Conservation (phyloP, 64 coral and sea anemone species). For the Platygyra sinensis region DNA sequence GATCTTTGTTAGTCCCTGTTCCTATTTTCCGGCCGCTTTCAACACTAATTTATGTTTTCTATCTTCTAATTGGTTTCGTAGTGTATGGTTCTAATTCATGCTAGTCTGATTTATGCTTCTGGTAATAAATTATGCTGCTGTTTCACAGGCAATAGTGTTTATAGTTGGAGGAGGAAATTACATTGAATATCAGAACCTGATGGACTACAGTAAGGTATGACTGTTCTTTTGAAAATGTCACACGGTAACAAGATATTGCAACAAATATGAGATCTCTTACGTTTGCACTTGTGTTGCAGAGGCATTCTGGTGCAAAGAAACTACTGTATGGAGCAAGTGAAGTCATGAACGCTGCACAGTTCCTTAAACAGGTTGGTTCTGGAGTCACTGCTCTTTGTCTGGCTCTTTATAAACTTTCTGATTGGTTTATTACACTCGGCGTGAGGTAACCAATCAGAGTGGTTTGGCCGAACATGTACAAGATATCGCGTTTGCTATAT, state of each 20-base stretch:
- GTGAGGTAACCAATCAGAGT: too few relatives aligned
- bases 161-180: conserved; percentile 98
- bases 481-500: too few relatives aligned
- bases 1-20: too few relatives aligned
- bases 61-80: too few relatives aligned
- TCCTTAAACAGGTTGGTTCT: conserved; percentile 90
- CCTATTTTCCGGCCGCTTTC: too few relatives aligned
- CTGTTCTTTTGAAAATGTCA: not conserved
- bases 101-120: not conserved
- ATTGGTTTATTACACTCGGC: too few relatives aligned
- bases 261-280: too few relatives aligned
- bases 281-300: conserved; percentile 45
- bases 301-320: conserved; percentile 86
- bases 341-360: conserved; percentile 92
- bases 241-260: not conserved
- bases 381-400: not conserved
- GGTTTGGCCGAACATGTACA: too few relatives aligned
- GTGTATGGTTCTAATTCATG: not conserved
- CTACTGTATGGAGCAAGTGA: conserved; percentile 94
- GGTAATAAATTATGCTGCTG: too few relatives aligned
- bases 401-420: too few relatives aligned
- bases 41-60: too few relatives aligned
- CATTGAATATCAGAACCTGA: conserved; percentile 97
- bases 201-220: conserved; percentile 87
- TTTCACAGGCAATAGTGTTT: conserved; percentile 93